Percentiles rank a stretch among this genome's conserved stretches.
Evolutionary conservation across 1,140 invertebrate species (phyloP).

Genomic region (Drosophila equinoxialis): DNA sequence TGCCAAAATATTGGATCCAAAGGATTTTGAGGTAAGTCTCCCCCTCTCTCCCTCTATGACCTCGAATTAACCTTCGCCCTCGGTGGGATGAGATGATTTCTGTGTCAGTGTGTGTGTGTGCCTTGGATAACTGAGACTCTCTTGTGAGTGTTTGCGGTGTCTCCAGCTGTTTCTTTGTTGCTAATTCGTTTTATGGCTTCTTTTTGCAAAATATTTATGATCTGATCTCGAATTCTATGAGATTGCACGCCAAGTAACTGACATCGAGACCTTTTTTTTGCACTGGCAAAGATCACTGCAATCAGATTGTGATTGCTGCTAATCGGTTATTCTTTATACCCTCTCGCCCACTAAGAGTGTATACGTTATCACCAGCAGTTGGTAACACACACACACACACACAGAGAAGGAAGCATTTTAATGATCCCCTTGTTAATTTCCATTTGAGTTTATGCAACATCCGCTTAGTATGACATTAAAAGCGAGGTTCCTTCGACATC

Average conservation of each 20-base stretch:
- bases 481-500: no score
- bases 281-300: slow-evolving; percentile 23
- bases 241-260: slow-evolving; percentile 21
- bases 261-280: slow-evolving; percentile 27
- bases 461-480: no score
- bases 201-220: slow-evolving; percentile 12
- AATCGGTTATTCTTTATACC: slow-evolving; percentile 37
- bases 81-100: no score
- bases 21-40: slow-evolving; percentile 87
- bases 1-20: slow-evolving; percentile 85
- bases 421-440: background rate
- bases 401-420: background rate
- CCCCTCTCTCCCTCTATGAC: slow-evolving; percentile 17
- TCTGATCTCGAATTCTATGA: slow-evolving; percentile 22
- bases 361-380: background rate
- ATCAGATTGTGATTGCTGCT: slow-evolving; percentile 24
- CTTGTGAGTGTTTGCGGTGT: background rate
- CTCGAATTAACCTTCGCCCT: slow-evolving; percentile 55
- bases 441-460: no score
- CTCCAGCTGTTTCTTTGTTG: slow-evolving; percentile 13
- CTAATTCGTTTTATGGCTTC: slow-evolving; percentile 47
- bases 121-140: slow-evolving; percentile 20
- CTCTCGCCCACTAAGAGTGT: background rate
- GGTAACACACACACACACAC: background rate
- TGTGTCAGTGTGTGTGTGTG: background rate